Percentiles rank a stretch among this genome's conserved stretches.
Evolutionary conservation across 1,140 invertebrate species (phyloP).

Genomic region (Drosophila repleta): DNA sequence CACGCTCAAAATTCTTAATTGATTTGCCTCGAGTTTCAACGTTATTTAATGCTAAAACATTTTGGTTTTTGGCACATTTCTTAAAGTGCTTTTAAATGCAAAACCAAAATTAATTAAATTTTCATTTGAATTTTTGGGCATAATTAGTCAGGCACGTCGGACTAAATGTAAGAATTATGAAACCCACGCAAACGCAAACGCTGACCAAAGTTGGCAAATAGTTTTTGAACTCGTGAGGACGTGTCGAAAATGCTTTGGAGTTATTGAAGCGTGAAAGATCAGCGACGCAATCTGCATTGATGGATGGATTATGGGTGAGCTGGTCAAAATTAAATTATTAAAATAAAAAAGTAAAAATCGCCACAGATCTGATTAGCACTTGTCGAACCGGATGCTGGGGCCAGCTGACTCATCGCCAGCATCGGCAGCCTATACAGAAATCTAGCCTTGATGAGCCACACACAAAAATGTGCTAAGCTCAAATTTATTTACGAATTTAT

Average conservation of each 20-base stretch:
- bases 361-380: conserved; percentile 69
- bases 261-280: conserved; percentile 51
- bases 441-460: conserved; percentile 49
- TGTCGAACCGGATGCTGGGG: conserved; percentile 51
- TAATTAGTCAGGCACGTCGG: conserved; percentile 60
- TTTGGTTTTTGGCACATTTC: background rate
- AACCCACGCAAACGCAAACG: conserved; percentile 33
- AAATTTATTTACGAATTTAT: conserved; percentile 66
- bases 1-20: too few relatives aligned
- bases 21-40: too few relatives aligned
- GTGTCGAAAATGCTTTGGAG: conserved; percentile 43
- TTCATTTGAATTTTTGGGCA: conserved; percentile 42
- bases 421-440: conserved; percentile 20
- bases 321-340: conserved; percentile 2
- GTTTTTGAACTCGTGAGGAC: conserved; percentile 51
- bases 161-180: conserved; percentile 39
- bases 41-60: too few relatives aligned
- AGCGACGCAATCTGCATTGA: conserved; percentile 44
- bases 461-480: conserved; percentile 69
- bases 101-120: conserved; percentile 19
- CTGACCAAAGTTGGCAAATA: conserved; percentile 1
- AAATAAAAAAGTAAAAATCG: conserved; percentile 32
- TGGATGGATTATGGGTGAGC: conserved; percentile 50
- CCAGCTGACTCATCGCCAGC: conserved; percentile 43
- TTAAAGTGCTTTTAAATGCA: conserved; percentile 12